Conservation (phyloP, 1,140 invertebrate species). For the Penaeus japonicus region DNA sequence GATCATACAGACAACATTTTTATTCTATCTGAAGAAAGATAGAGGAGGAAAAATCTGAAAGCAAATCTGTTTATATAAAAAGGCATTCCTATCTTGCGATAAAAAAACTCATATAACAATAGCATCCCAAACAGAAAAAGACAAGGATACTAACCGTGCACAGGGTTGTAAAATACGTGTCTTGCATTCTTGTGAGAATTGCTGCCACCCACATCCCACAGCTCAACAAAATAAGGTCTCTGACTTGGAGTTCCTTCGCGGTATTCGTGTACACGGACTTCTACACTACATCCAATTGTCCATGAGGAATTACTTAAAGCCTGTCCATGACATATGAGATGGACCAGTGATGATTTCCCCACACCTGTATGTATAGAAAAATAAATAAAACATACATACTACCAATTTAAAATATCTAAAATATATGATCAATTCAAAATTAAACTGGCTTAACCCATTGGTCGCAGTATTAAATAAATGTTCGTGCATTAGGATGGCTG, state of each 20-base stretch:
- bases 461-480: too few species aligned
- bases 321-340: constrained; percentile 89
- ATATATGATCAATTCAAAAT: too few species aligned
- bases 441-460: too few species aligned
- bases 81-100: too few species aligned
- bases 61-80: too few species aligned
- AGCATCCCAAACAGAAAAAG: not conserved
- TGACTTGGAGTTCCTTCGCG: constrained; percentile 91
- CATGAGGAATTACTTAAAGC: constrained; percentile 84
- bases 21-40: too few species aligned
- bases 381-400: too few species aligned
- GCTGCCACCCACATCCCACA: constrained; percentile 96
- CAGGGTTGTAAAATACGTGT: constrained; percentile 90
- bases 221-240: constrained; percentile 90
- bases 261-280: constrained; percentile 95
- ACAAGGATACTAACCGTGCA: constrained; percentile 75
- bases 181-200: constrained; percentile 89
- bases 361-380: constrained; percentile 66
- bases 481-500: too few species aligned
- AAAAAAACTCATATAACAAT: not conserved
- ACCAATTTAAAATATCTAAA: too few species aligned
- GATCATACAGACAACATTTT: too few species aligned
- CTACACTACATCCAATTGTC: constrained; percentile 94
- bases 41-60: not conserved
- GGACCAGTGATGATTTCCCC: constrained; percentile 92